A percentile compares a stretch with the other conserved stretches of the same genome.
phyloP scores from a whole-genome alignment of 2,888 invertebrate species.

The Philhelius pedissequus region DNA sequence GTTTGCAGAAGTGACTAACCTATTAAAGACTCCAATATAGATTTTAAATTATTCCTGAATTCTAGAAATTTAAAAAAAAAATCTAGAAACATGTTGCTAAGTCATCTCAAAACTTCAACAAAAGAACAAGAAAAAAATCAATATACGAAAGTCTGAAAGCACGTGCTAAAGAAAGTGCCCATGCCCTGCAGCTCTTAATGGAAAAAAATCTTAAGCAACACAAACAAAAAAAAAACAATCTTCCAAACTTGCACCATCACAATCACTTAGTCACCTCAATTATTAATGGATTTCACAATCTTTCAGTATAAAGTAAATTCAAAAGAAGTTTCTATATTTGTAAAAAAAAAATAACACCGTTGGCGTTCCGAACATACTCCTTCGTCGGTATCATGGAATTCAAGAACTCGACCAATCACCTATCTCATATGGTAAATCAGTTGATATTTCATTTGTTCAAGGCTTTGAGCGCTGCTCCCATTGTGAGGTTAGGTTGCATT shows the following conservation, averaged over 20 bases:
- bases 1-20: no score
- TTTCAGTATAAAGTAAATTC: constrained; percentile 1
- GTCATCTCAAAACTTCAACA: neutral
- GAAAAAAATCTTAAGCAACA: neutral
- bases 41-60: no score
- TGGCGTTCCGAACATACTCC: no score
- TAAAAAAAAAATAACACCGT: neutral
- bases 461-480: constrained; percentile 10
- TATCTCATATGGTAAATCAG: constrained; percentile 46
- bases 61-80: neutral
- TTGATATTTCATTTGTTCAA: constrained; percentile 21
- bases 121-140: constrained; percentile 5
- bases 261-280: constrained; percentile 64
- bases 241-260: constrained; percentile 47
- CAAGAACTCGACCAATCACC: constrained; percentile 4
- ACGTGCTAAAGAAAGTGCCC: constrained; percentile 13
- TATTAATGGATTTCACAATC: constrained; percentile 64
- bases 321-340: constrained; percentile 25
- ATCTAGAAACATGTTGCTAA: neutral
- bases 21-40: no score
- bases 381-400: no score
- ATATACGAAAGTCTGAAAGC: neutral
- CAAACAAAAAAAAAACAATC: constrained; percentile 50
- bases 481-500: neutral
- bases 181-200: neutral